These are phyloP conservation scores for Sylvia atricapilla DNA, from an alignment of 2,113 vertebrate genomes.

Conservation along the genomic window DNA sequence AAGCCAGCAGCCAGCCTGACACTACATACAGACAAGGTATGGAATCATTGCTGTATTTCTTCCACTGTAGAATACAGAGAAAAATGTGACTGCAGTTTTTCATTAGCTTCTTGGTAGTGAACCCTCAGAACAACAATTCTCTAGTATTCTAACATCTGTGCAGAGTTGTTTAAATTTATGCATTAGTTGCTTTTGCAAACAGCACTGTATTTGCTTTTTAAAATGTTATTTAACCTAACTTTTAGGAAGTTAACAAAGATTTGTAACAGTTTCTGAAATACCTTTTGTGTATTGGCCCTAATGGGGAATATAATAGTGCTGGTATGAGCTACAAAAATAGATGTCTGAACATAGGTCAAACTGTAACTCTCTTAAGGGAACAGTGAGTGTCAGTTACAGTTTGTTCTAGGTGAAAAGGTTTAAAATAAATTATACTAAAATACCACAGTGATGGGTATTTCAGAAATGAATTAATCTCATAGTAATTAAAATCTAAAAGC, in stretches of 20 bases:
- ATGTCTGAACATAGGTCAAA: background rate
- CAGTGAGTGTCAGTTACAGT: background rate
- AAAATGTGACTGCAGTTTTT: background rate
- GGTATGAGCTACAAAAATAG: background rate
- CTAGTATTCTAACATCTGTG: background rate
- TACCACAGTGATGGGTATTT: background rate
- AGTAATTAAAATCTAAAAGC: background rate
- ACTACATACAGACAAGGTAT: slow-evolving; percentile 91
- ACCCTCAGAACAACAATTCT: background rate
- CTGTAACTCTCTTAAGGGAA: background rate
- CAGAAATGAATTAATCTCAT: background rate
- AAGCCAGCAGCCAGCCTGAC: slow-evolving; percentile 84
- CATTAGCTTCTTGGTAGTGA: background rate
- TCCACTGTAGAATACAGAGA: background rate
- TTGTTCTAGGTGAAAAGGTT: background rate
- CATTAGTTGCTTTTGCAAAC: background rate
- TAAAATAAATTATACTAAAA: slow-evolving; percentile 8
- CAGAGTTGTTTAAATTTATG: background rate
- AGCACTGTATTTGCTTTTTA: background rate
- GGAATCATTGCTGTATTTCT: background rate
- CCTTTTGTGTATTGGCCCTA: background rate
- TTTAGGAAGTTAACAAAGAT: background rate
- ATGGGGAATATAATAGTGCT: background rate
- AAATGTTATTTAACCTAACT: background rate
- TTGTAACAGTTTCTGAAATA: background rate